Conservation (phyloP, 2,888 invertebrate species). For the Lymantria dispar region DNA sequence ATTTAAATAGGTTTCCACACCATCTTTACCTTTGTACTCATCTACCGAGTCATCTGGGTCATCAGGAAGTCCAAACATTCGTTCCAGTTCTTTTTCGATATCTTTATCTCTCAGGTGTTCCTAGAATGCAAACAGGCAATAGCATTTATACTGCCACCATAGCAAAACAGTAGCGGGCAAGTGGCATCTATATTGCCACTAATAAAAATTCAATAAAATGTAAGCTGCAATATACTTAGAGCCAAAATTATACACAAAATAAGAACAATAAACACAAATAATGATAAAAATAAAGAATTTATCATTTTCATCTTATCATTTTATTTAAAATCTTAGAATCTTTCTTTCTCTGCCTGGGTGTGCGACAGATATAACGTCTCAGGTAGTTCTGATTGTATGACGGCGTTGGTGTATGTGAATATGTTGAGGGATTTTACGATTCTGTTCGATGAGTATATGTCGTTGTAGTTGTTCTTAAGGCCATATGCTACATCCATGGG, state of each 20-base stretch:
- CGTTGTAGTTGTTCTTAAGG: no score
- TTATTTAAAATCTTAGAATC: neutral
- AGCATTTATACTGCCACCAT: constrained; percentile 4
- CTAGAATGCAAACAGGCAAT: constrained; percentile 5
- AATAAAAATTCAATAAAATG: constrained; percentile 3
- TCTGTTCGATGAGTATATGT: no score
- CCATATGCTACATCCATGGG: no score
- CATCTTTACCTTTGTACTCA: constrained; percentile 12
- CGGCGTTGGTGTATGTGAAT: no score
- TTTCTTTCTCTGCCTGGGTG: no score
- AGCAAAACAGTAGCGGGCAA: constrained; percentile 1
- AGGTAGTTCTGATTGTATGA: no score
- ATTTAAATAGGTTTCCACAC: constrained; percentile 7
- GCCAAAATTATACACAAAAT: neutral
- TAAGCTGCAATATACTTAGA: neutral
- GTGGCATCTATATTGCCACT: constrained; percentile 4
- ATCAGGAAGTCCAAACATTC: constrained; percentile 21
- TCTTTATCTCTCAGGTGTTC: constrained; percentile 8
- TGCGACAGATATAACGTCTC: no score
- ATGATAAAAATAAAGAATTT: neutral
- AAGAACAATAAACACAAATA: neutral
- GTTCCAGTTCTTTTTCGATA: constrained; percentile 16
- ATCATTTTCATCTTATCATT: neutral
- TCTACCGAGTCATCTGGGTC: constrained; percentile 16
- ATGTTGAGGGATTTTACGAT: no score